These are phyloP conservation scores for Tuberolachnus salignus DNA, from an alignment of 2,888 invertebrate species.

Conservation along the genomic window DNA sequence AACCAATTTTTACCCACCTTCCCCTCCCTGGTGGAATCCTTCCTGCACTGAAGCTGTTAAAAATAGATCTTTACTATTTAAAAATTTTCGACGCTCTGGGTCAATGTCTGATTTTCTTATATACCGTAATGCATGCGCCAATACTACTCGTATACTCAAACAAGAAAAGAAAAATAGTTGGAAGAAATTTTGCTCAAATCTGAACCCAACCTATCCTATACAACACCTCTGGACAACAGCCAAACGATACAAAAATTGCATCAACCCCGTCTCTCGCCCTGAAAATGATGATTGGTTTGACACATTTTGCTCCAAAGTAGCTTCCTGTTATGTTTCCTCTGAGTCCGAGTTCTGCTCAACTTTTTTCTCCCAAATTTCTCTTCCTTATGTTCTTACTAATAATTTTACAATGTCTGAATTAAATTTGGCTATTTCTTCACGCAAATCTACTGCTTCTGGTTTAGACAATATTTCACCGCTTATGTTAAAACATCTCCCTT, in stretches of 20 bases:
- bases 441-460: neutral
- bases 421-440: constrained; percentile 1
- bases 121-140: neutral
- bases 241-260: constrained; percentile 1
- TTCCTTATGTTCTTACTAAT: neutral
- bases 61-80: neutral
- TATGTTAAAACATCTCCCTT: neutral
- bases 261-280: neutral
- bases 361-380: rapidly evolving
- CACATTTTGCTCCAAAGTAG: neutral
- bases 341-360: neutral
- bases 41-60: neutral
- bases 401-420: neutral
- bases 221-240: neutral
- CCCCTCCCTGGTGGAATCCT: constrained; percentile 6
- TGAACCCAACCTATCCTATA: neutral
- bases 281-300: constrained; percentile 8
- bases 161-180: neutral
- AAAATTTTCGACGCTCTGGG: neutral
- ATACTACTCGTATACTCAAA: neutral
- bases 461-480: neutral
- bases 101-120: neutral
- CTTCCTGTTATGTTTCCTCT: neutral
- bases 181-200: neutral
- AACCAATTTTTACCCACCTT: neutral